A percentile compares a stretch with the other conserved stretches of the same genome.
These are phyloP conservation scores for Drosophila suboccidentalis DNA, from an alignment of 2,888 invertebrate species.

Conservation along the genomic window DNA sequence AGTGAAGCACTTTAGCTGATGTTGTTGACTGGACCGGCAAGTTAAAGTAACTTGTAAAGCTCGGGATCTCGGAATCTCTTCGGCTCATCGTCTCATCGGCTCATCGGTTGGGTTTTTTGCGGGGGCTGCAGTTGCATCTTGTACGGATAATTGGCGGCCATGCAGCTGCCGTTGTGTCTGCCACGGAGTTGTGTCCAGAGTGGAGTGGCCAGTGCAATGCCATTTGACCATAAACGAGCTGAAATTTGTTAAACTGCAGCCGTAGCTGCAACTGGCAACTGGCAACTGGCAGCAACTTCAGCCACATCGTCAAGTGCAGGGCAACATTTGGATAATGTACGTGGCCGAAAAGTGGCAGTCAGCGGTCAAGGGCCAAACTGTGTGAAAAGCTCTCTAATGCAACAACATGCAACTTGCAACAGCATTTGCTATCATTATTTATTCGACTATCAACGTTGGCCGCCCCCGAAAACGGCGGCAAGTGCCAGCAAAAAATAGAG, in stretches of 20 bases:
- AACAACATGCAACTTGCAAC: constrained; percentile 8
- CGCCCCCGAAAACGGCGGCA: constrained; percentile 48
- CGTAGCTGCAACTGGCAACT: constrained; percentile 25
- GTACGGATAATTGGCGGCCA: constrained; percentile 81
- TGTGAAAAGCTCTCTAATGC: constrained; percentile 54
- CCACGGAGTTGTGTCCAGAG: constrained; percentile 18
- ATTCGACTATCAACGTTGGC: constrained; percentile 58
- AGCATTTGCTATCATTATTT: constrained; percentile 74
- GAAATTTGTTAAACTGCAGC: constrained; percentile 78
- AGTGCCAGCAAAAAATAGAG: constrained; percentile 26
- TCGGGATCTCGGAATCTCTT: constrained; percentile 44
- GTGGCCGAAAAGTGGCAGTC: constrained; percentile 46
- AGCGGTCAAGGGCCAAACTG: constrained; percentile 59
- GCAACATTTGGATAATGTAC: constrained; percentile 64
- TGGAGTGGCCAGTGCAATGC: constrained; percentile 65
- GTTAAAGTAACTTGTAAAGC: constrained; percentile 80
- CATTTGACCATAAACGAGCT: constrained; percentile 83
- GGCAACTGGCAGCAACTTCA: constrained; percentile 11
- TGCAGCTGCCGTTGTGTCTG: constrained; percentile 78
- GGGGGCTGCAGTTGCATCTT: constrained; percentile 56
- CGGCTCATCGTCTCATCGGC: constrained; percentile 41
- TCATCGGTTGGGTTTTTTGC: constrained; percentile 42
- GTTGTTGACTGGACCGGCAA: constrained; percentile 67
- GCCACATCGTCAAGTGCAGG: constrained; percentile 72
- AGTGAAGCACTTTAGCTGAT: constrained; percentile 75